Conservation (phyloP, 2,888 invertebrate species). For the Drosophila dives region DNA sequence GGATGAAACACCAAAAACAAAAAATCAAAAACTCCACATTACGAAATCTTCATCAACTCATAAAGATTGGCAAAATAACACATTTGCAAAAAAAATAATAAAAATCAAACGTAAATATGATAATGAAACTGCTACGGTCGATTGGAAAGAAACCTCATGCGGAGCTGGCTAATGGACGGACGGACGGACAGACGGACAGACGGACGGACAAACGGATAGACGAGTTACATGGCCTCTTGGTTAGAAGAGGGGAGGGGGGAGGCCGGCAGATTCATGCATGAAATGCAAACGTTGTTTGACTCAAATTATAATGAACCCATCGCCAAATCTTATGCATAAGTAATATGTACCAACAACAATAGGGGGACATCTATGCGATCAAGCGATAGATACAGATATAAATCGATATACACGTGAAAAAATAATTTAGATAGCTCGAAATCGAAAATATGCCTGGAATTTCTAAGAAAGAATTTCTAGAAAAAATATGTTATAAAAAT, state of each 20-base stretch:
- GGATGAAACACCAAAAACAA: conserved; percentile 30
- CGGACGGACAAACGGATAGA: conserved; percentile 32
- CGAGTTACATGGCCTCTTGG: conserved; percentile 24
- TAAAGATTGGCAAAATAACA: conserved; percentile 59
- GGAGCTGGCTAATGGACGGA: conserved; percentile 65
- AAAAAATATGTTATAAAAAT: too few species aligned
- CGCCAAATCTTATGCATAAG: conserved; percentile 48
- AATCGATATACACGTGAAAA: neutral
- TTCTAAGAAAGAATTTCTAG: neutral
- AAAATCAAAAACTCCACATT: conserved; percentile 57
- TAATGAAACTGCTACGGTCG: conserved; percentile 76
- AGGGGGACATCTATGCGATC: conserved; percentile 47
- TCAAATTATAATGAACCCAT: conserved; percentile 70
- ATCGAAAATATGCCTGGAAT: neutral
- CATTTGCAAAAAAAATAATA: conserved; percentile 27
- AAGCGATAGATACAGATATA: conserved; percentile 13
- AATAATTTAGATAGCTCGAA: neutral
- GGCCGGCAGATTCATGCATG: conserved; percentile 69
- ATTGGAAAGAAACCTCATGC: conserved; percentile 75
- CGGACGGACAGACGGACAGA: conserved; percentile 54
- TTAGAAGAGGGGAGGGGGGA: neutral
- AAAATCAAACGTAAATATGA: conserved; percentile 54
- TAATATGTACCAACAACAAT: conserved; percentile 26
- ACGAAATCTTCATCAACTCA: conserved; percentile 64
- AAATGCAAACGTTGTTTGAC: conserved; percentile 74